These are phyloP conservation scores for Ferrisia virgata DNA, from an alignment of 2,888 invertebrate species.

Conservation along the genomic window DNA sequence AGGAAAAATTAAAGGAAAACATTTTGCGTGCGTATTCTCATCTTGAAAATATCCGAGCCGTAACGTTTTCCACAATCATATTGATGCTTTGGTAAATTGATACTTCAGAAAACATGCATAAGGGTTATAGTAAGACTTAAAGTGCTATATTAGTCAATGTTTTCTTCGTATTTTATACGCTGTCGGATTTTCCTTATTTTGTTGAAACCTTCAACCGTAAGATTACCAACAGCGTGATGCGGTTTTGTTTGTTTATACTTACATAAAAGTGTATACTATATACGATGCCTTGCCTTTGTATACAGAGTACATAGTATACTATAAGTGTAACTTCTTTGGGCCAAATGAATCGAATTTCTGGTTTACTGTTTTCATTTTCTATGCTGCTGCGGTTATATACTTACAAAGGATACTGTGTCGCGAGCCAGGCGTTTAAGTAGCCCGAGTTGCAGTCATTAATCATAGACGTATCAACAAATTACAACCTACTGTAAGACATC, in stretches of 20 bases:
- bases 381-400: background rate
- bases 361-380: background rate
- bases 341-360: background rate
- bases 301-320: background rate
- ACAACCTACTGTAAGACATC: background rate
- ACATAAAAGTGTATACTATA: background rate
- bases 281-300: no score
- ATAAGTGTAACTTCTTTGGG: no score
- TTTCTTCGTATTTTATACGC: background rate
- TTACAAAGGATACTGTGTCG: background rate
- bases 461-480: background rate
- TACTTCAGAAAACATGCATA: constrained; percentile 20
- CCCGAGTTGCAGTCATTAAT: background rate
- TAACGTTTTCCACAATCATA: constrained; percentile 16
- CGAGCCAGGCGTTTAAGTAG: background rate
- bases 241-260: background rate
- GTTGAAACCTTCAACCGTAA: background rate
- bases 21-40: background rate
- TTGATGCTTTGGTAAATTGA: constrained; percentile 21
- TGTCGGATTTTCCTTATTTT: constrained; percentile 1
- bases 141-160: constrained; percentile 30
- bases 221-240: background rate
- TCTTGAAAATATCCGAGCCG: background rate
- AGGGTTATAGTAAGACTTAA: constrained; percentile 26
- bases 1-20: constrained; percentile 26